phyloP scores from a whole-genome alignment of 1,140 invertebrate genomes.

The Bradynema listronoti region DNA sequence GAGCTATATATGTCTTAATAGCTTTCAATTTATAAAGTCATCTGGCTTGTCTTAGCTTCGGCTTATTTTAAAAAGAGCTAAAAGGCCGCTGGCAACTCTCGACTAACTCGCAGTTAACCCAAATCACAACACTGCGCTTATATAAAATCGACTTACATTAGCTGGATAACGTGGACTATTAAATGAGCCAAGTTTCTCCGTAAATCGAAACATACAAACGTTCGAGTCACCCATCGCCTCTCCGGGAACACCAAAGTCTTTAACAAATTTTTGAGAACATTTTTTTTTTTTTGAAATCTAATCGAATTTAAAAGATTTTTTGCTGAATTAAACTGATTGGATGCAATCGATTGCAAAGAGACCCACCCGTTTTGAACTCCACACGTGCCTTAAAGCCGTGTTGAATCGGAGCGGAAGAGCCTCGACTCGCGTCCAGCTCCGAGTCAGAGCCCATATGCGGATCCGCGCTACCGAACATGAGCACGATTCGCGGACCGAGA shows the following conservation, averaged over 20 bases:
- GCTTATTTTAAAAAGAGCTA: no score
- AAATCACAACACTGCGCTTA: not conserved
- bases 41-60: no score
- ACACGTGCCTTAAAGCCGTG: conserved; percentile 46
- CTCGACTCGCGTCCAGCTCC: not conserved
- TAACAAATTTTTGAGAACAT: no score
- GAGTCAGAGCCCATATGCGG: not conserved
- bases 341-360: no score
- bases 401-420: not conserved
- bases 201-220: conserved; percentile 50
- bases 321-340: no score
- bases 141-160: conserved; percentile 45
- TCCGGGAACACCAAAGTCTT: conserved; percentile 55
- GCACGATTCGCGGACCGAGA: conserved; percentile 51
- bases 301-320: no score
- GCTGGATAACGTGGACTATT: conserved; percentile 55
- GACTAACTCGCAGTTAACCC: conserved; percentile 15
- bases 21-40: no score
- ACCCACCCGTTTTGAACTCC: conserved; percentile 51
- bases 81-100: no score
- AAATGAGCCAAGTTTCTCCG: conserved; percentile 40
- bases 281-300: no score
- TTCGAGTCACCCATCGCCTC: conserved; percentile 51
- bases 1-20: no score
- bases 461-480: conserved; percentile 46